Percentiles rank a stretch among this genome's conserved stretches.
These are phyloP conservation scores for Ctenodactylus gundi DNA, from an alignment of 2,113 vertebrate species.

Conservation along the genomic window DNA sequence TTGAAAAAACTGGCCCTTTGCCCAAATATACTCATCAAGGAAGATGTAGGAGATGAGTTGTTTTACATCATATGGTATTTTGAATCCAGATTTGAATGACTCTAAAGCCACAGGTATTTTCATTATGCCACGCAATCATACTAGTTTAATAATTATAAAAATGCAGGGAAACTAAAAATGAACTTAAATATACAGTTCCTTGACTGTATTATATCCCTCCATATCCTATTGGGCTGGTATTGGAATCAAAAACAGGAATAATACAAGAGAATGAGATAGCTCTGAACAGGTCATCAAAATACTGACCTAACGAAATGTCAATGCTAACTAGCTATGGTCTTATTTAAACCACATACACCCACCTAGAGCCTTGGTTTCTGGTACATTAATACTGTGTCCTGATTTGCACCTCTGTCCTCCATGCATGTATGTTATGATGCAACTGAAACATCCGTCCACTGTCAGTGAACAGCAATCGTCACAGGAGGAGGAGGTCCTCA, in stretches of 20 bases:
- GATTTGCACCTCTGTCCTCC: not conserved
- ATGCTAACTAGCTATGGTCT: not conserved
- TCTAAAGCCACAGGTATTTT: not conserved
- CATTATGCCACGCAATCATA: not conserved
- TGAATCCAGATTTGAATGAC: not conserved
- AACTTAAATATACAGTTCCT: too few species aligned
- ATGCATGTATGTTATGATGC: not conserved
- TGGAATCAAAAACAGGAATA: not conserved
- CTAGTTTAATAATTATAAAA: not conserved
- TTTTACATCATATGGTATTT: not conserved
- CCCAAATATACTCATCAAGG: not conserved
- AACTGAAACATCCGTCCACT: too few species aligned
- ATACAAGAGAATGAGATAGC: not conserved
- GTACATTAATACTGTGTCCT: not conserved
- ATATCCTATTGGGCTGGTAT: not conserved
- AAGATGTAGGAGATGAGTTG: not conserved
- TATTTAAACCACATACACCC: not conserved
- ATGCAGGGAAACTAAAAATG: not conserved
- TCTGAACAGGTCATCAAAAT: not conserved
- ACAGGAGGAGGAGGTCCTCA: too few species aligned
- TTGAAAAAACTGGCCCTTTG: constrained; percentile 1
- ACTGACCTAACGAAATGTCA: not conserved
- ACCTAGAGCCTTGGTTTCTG: not conserved
- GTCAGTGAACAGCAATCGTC: too few species aligned
- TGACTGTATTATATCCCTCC: too few species aligned